Conservation (phyloP, 2,797 vertebrate genomes). For the Schizopygopsis malacanthus region DNA sequence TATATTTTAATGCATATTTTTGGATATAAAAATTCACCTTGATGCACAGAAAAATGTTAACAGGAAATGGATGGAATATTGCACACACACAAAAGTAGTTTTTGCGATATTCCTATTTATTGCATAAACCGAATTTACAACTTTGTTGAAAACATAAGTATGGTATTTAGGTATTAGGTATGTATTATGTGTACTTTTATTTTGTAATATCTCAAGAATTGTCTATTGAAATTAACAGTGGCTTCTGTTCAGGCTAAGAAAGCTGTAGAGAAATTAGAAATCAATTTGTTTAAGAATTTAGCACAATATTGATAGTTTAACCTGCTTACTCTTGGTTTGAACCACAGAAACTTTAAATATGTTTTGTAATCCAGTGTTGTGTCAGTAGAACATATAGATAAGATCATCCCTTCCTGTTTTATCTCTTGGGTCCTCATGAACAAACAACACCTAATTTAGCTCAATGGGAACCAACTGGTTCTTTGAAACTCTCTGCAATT, state of each 20-base stretch:
- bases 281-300: background rate
- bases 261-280: background rate
- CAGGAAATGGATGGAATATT: background rate
- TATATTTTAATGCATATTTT: slow-evolving; percentile 3
- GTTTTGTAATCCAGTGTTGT: slow-evolving; percentile 18
- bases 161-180: background rate
- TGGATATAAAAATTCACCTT: background rate
- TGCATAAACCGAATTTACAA: background rate
- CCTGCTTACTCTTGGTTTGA: background rate
- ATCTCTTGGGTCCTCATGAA: slow-evolving; percentile 60
- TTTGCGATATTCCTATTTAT: background rate
- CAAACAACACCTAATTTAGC: slow-evolving; percentile 48
- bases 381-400: slow-evolving; percentile 30
- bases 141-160: background rate
- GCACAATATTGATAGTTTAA: background rate
- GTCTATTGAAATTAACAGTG: background rate
- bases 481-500: slow-evolving; percentile 9
- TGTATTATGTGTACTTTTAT: background rate
- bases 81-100: background rate
- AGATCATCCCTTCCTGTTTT: slow-evolving; percentile 59
- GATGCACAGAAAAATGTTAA: background rate
- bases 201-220: background rate
- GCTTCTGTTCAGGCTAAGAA: background rate
- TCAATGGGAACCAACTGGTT: slow-evolving; percentile 18
- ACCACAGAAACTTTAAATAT: slow-evolving; percentile 17